Base-by-base conservation (phyloP, 2,113 vertebrate genomes). In the Proteles cristata region DNA sequence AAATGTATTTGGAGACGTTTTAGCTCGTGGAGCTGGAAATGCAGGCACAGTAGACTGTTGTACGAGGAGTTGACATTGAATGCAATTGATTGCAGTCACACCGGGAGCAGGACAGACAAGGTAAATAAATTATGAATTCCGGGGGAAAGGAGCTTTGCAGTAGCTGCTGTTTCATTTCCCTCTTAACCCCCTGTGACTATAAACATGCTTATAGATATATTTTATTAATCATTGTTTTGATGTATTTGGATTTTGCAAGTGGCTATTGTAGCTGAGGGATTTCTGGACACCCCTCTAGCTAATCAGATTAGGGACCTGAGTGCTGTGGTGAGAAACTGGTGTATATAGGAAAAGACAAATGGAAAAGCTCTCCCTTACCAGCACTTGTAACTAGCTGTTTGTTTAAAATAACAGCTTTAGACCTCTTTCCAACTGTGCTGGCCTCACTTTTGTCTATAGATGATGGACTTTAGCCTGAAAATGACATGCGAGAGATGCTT, bases 201-300 rank as follows among this genome's bases (percentile, higher is more conserved):
- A 95, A 96, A 96, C 2, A 2, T 2, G 45, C 94, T 97, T 87
- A 65, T 39, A 97, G 93, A 58, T 95, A 96, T 90, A 97, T 81
- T 97, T 97, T 96, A 93, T 91, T 98, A 98, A 98, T 94, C 10
- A 45, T 94, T 98, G 85, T 96, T 97, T 98, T 98, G 97, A 98
- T 97, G 98, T 98, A 95, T 98, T 98, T 98, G 93, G 82, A 96
- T 86, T 97, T 96, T 93, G 88, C 90, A 98, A 98, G 96, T 98
- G 76, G 58, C 93, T 97, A 88, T 94, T 98, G 85, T 90, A 98
- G 81, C 96, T 97, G 43, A 96, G 96, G 95, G 96, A 96, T 93
- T 99, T 98, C 97, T 93, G 97, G 97, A 95, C 66, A 96, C 79
- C 85, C 97, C 69, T 92, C 93, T 90, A 98, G 97, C 71, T 98